Evolutionary conservation across 2,888 invertebrate species (phyloP).

Genomic region (Bursaphelenchus okinawaensis): DNA sequence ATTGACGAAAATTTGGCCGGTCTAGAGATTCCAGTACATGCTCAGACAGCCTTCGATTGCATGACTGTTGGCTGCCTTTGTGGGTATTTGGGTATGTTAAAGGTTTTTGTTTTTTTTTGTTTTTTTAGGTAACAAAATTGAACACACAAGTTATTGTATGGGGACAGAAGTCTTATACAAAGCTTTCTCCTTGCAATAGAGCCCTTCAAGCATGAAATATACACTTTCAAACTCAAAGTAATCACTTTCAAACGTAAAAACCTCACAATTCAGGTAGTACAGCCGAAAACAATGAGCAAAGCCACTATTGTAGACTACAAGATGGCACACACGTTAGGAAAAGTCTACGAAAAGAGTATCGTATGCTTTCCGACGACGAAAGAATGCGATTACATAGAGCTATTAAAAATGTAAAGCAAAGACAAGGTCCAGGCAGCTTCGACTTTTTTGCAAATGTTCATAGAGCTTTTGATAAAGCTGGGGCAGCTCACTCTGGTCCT

Average conservation of each 20-base stretch:
- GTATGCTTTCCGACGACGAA: conserved; percentile 27
- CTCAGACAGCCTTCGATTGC: conserved; percentile 45
- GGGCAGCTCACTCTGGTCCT: conserved; percentile 52
- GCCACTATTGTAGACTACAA: background rate
- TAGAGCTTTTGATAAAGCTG: conserved; percentile 37
- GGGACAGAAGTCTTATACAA: conserved; percentile 2
- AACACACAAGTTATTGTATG: conserved; percentile 22
- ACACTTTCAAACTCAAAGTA: too few relatives aligned
- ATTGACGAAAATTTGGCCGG: conserved; percentile 19
- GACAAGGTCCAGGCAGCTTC: conserved; percentile 20
- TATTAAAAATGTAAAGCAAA: conserved; percentile 16
- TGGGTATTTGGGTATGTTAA: conserved; percentile 47
- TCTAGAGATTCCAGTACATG: conserved; percentile 41
- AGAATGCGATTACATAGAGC: conserved; percentile 17
- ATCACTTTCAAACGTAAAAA: too few relatives aligned
- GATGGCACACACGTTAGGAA: background rate
- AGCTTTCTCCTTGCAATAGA: background rate
- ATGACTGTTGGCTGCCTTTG: conserved; percentile 54
- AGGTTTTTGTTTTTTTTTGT: conserved; percentile 6
- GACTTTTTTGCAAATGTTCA: conserved; percentile 38
- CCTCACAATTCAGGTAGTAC: too few relatives aligned
- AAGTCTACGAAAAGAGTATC: conserved; percentile 24
- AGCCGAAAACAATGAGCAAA: background rate
- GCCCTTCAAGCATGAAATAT: too few relatives aligned
- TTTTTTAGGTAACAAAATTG: conserved; percentile 18